Percentiles rank a stretch among this genome's conserved stretches.
phyloP scores from a whole-genome alignment of 2,888 invertebrate genomes.

The Alviniconcha strummeri region DNA sequence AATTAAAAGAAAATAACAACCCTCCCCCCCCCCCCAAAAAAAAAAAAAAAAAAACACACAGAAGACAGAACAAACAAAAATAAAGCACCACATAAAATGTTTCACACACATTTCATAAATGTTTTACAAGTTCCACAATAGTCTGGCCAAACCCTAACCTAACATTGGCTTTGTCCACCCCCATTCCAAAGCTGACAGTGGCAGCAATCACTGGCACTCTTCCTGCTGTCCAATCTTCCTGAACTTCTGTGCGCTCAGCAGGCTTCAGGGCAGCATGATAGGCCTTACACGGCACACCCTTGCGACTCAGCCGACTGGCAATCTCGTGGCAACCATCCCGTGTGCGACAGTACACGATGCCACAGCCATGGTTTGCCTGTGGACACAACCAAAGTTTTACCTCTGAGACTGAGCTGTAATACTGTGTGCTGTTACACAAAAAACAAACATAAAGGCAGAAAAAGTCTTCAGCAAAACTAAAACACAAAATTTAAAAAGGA shows the following conservation, averaged over 20 bases:
- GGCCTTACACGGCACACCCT: conserved; percentile 82
- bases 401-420: no score
- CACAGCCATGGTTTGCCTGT: conserved; percentile 78
- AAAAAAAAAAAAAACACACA: no score
- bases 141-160: conserved; percentile 48
- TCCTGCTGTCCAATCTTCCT: conserved; percentile 94
- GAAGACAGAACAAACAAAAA: no score
- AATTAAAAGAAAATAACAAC: no score
- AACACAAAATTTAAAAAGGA: not conserved
- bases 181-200: conserved; percentile 99
- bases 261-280: conserved; percentile 86
- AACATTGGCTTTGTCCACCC: conserved; percentile 96
- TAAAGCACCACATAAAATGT: no score
- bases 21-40: no score
- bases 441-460: no score
- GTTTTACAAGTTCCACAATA: no score
- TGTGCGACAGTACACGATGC: conserved; percentile 96
- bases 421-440: no score
- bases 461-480: not conserved
- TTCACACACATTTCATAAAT: no score
- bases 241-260: conserved; percentile 83
- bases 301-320: conserved; percentile 82
- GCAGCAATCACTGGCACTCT: conserved; percentile 93
- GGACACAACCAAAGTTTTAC: not conserved
- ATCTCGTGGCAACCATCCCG: conserved; percentile 92